Conservation (phyloP, 2,888 invertebrate genomes). For the Patella pellucida region DNA sequence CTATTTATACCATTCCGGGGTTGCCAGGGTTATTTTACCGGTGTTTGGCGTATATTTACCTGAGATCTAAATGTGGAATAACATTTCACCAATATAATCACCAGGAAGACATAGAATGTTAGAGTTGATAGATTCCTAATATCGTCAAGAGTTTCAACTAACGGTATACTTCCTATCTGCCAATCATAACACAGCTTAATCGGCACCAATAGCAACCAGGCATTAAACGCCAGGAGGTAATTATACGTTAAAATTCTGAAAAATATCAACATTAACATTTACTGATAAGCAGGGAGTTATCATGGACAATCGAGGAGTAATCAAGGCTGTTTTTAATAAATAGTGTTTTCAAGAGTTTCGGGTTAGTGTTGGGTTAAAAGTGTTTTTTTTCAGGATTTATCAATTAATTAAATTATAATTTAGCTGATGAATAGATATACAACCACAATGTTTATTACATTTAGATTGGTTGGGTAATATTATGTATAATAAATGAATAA, state of each 20-base stretch:
- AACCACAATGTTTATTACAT: too few species aligned
- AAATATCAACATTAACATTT: constrained; percentile 22
- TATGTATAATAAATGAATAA: too few species aligned
- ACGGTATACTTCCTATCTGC: constrained; percentile 89
- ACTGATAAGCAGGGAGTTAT: constrained; percentile 31
- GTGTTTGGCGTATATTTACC: too few species aligned
- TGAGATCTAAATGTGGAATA: constrained; percentile 7
- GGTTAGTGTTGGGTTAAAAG: too few species aligned
- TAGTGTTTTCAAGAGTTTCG: constrained; percentile 44
- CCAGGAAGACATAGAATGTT: constrained; percentile 72
- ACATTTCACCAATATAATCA: constrained; percentile 23
- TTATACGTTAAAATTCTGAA: constrained; percentile 85
- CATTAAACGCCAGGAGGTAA: constrained; percentile 86
- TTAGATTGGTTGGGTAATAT: too few species aligned
- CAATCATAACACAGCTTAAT: constrained; percentile 87
- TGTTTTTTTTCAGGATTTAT: too few species aligned
- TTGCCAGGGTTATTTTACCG: too few species aligned
- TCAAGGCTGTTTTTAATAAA: constrained; percentile 34
- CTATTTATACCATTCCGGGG: too few species aligned
- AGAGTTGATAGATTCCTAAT: constrained; percentile 81
- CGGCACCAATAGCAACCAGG: constrained; percentile 86
- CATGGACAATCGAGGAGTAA: constrained; percentile 33
- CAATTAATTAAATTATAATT: too few species aligned
- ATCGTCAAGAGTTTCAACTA: constrained; percentile 81
- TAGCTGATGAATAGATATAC: too few species aligned